Evolutionary conservation across 1,140 invertebrate species (phyloP).

Genomic region (Ceratosolen solmsi): DNA sequence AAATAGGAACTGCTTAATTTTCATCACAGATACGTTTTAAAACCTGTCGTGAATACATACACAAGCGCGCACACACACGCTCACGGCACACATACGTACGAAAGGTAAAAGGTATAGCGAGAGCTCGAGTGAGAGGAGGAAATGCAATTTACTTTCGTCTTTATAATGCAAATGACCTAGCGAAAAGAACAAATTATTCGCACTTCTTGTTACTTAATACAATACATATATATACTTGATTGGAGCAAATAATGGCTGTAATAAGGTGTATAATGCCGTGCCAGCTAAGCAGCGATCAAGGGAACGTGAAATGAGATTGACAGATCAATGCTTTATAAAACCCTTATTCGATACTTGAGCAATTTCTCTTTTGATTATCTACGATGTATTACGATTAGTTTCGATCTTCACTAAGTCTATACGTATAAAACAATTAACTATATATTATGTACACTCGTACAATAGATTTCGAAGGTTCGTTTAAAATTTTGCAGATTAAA

Average conservation of each 20-base stretch:
- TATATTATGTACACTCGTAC: neutral
- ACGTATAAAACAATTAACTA: neutral
- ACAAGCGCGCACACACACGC: too few relatives aligned
- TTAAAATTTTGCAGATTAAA: too few relatives aligned
- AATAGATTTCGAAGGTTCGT: too few relatives aligned
- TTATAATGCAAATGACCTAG: constrained; percentile 38
- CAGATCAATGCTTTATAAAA: constrained; percentile 12
- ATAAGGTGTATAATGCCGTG: constrained; percentile 3
- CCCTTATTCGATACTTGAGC: neutral
- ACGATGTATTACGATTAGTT: neutral
- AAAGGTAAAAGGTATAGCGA: neutral
- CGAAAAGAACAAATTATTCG: constrained; percentile 36
- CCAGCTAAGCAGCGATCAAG: neutral
- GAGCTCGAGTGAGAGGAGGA: neutral
- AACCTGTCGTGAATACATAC: constrained; percentile 5
- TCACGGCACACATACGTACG: neutral
- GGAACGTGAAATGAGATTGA: neutral
- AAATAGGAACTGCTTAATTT: constrained; percentile 39
- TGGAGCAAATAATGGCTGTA: neutral
- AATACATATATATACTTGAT: neutral
- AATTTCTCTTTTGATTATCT: neutral
- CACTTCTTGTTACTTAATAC: neutral
- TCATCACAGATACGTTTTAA: constrained; percentile 29
- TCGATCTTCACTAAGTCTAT: neutral
- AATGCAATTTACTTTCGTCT: constrained; percentile 29